A percentile compares a stretch with the other conserved stretches of the same genome.
Conservation (phyloP, 2,113 vertebrate genomes). For the Epinephelus fuscoguttatus region DNA sequence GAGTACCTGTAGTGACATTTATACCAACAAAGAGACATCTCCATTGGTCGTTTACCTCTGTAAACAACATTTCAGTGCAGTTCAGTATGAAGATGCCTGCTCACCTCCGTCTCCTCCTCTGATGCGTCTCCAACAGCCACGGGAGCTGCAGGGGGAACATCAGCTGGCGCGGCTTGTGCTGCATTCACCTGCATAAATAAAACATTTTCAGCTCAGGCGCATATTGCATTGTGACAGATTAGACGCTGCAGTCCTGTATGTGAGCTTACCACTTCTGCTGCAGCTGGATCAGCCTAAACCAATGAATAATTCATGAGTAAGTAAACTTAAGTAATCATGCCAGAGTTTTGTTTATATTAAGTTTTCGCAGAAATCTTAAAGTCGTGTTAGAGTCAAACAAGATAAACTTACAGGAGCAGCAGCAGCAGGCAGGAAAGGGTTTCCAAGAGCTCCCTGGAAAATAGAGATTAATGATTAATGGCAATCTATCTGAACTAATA, state of each 20-base stretch:
- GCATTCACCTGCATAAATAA: constrained; percentile 40
- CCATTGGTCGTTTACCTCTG: background rate
- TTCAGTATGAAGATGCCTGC: background rate
- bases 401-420: constrained; percentile 65
- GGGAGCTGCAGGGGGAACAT: constrained; percentile 27
- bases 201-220: background rate
- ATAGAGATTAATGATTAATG: constrained; percentile 14
- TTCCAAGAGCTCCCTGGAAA: constrained; percentile 66
- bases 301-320: constrained; percentile 14
- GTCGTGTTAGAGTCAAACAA: background rate
- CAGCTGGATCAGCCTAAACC: constrained; percentile 48
- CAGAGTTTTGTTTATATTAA: background rate
- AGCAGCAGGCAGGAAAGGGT: constrained; percentile 73
- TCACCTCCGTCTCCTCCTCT: constrained; percentile 78
- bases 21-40: background rate
- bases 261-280: constrained; percentile 36
- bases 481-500: background rate
- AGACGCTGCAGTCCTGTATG: background rate
- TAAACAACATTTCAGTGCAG: background rate
- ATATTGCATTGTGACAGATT: background rate
- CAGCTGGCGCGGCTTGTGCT: constrained; percentile 40
- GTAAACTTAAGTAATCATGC: background rate
- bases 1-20: background rate
- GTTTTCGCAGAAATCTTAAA: background rate
- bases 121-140: constrained; percentile 60